phyloP scores from a whole-genome alignment of 1,140 invertebrate genomes.

The Panonychus citri region DNA sequence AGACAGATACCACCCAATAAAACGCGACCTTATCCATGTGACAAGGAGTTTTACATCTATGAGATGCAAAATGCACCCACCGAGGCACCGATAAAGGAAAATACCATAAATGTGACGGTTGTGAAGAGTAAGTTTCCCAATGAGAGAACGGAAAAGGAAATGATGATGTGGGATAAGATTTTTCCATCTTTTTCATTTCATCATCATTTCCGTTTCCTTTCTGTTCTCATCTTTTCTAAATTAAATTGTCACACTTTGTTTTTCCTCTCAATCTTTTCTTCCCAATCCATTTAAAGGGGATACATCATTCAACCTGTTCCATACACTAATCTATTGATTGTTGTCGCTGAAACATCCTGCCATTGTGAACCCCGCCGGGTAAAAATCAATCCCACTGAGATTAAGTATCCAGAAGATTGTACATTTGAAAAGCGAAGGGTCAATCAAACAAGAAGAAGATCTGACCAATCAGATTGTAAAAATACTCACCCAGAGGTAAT shows the following conservation, averaged over 20 bases:
- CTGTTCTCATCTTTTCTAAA: neutral
- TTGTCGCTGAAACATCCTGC: constrained; percentile 68
- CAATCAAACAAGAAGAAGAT: constrained; percentile 17
- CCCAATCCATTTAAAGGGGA: too few relatives aligned
- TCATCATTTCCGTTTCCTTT: neutral
- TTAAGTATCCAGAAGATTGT: constrained; percentile 24
- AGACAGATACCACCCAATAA: constrained; percentile 7
- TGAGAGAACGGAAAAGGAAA: neutral
- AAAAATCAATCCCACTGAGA: constrained; percentile 50
- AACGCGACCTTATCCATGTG: constrained; percentile 36
- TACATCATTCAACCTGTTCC: constrained; percentile 80
- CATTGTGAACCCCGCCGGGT: constrained; percentile 52
- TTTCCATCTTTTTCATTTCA: neutral
- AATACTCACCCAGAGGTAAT: constrained; percentile 67
- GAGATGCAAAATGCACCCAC: constrained; percentile 46
- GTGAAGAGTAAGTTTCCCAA: constrained; percentile 2
- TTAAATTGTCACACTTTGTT: constrained; percentile 2
- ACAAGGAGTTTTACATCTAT: constrained; percentile 63
- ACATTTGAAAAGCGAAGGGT: neutral
- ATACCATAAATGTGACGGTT: neutral
- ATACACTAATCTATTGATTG: constrained; percentile 63
- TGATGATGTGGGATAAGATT: neutral
- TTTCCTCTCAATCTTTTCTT: constrained; percentile 8
- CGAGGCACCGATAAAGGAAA: constrained; percentile 52
- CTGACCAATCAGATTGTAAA: constrained; percentile 36